These are phyloP conservation scores for Euzophera pinguis DNA, from an alignment of 2,888 invertebrate species.

Conservation along the genomic window DNA sequence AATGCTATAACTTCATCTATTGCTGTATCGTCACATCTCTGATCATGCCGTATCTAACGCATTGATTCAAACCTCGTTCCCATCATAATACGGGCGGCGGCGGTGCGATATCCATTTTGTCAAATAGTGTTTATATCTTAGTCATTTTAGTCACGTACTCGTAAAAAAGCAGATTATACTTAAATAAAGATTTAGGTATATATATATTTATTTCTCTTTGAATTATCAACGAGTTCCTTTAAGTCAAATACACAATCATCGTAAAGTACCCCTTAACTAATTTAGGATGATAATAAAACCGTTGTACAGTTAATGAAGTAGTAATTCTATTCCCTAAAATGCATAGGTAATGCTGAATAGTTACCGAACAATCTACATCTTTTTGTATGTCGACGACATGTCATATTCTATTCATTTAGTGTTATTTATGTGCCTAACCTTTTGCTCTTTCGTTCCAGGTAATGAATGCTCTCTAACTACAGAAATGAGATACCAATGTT, in stretches of 20 bases:
- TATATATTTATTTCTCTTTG: too few relatives aligned
- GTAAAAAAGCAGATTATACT: slow-evolving; percentile 28
- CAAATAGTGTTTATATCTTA: slow-evolving; percentile 39
- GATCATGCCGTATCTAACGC: slow-evolving; percentile 19
- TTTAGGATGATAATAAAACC: too few relatives aligned
- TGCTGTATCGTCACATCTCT: slow-evolving; percentile 29
- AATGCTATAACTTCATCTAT: slow-evolving; percentile 27
- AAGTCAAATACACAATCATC: too few relatives aligned
- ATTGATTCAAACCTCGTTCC: slow-evolving; percentile 37
- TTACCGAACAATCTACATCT: background rate
- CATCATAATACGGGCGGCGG: slow-evolving; percentile 36
- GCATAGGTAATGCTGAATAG: too few relatives aligned
- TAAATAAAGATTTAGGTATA: too few relatives aligned
- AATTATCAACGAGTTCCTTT: too few relatives aligned
- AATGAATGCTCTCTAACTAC: slow-evolving; percentile 25
- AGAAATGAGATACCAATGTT: slow-evolving; percentile 21
- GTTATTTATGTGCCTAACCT: slow-evolving; percentile 9
- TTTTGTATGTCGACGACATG: background rate
- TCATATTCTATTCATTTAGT: background rate
- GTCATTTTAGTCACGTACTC: slow-evolving; percentile 35
- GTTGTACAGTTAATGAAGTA: too few relatives aligned
- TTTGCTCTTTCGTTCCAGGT: slow-evolving; percentile 41
- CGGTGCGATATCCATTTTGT: slow-evolving; percentile 28
- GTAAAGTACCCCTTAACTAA: too few relatives aligned
- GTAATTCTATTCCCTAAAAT: too few relatives aligned